Conservation (phyloP, 2,888 invertebrate genomes). For the Melanostoma scalare region DNA sequence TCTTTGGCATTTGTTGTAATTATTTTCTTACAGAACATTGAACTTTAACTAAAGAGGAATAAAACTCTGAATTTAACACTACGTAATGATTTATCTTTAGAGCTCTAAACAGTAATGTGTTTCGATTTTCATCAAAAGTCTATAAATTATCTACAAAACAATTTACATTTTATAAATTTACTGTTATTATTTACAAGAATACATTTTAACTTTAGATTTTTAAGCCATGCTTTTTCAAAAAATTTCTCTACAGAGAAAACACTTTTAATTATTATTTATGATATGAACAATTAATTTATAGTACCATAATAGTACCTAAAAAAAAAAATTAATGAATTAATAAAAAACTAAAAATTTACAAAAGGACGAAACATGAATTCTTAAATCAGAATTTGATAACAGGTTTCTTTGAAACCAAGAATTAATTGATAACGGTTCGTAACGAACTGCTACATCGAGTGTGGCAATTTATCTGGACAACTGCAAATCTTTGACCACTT, state of each 20-base stretch:
- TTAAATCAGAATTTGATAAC: not conserved
- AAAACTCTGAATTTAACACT: constrained; percentile 64
- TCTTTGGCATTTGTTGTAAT: constrained; percentile 67
- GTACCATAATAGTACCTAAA: not conserved
- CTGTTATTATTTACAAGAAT: constrained; percentile 49
- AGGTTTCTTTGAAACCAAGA: constrained; percentile 11
- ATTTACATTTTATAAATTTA: constrained; percentile 35
- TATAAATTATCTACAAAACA: constrained; percentile 58
- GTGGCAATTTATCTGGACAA: constrained; percentile 10
- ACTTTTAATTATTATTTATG: constrained; percentile 41
- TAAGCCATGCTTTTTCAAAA: constrained; percentile 48
- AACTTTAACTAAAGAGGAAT: constrained; percentile 66
- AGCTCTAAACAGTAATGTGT: constrained; percentile 12
- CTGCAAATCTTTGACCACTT: constrained; percentile 22
- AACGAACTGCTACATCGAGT: constrained; percentile 25
- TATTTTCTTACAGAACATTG: constrained; percentile 31
- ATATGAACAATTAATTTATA: constrained; percentile 43
- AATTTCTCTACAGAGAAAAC: constrained; percentile 22
- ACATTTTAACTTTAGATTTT: constrained; percentile 40
- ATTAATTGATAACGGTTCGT: constrained; percentile 21
- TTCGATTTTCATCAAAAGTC: not conserved
- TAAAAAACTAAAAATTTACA: not conserved
- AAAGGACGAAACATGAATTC: constrained; percentile 1
- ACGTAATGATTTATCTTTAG: constrained; percentile 17
- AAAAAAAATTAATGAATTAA: not conserved